Conservation (phyloP, 2,888 invertebrate species). For the Galeruca laticollis region DNA sequence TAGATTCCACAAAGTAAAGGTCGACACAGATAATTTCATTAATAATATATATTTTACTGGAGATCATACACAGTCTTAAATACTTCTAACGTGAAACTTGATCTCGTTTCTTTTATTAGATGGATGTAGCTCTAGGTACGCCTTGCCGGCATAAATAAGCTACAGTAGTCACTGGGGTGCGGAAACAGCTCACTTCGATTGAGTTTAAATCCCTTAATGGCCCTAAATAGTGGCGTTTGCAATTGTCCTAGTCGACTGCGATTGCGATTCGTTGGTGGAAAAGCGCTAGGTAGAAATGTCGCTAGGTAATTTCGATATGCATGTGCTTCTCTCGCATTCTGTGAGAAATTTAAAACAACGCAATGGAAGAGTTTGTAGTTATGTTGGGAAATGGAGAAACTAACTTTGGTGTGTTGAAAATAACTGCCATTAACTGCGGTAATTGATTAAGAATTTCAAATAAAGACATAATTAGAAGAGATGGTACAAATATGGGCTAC, state of each 20-base stretch:
- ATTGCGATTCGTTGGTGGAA: constrained; percentile 12
- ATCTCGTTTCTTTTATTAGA: not conserved
- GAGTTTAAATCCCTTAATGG: constrained; percentile 66
- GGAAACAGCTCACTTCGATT: constrained; percentile 62
- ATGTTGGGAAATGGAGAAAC: no score
- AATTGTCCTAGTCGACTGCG: constrained; percentile 49
- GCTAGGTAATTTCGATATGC: not conserved
- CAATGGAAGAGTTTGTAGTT: no score
- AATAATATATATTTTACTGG: no score
- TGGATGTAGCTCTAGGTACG: constrained; percentile 42
- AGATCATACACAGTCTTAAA: not conserved
- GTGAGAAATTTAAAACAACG: not conserved
- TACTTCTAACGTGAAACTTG: not conserved
- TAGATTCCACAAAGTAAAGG: no score
- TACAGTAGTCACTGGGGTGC: constrained; percentile 58
- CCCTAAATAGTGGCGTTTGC: constrained; percentile 58
- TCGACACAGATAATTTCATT: no score
- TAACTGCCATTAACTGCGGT: no score
- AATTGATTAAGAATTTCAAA: no score
- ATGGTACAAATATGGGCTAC: no score
- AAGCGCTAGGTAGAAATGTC: not conserved
- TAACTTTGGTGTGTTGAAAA: no score
- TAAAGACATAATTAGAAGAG: no score
- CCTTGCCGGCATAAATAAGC: constrained; percentile 57
- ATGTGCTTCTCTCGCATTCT: not conserved